phyloP scores from a whole-genome alignment of 2,888 invertebrate genomes.

The Hanleya hanleyi region DNA sequence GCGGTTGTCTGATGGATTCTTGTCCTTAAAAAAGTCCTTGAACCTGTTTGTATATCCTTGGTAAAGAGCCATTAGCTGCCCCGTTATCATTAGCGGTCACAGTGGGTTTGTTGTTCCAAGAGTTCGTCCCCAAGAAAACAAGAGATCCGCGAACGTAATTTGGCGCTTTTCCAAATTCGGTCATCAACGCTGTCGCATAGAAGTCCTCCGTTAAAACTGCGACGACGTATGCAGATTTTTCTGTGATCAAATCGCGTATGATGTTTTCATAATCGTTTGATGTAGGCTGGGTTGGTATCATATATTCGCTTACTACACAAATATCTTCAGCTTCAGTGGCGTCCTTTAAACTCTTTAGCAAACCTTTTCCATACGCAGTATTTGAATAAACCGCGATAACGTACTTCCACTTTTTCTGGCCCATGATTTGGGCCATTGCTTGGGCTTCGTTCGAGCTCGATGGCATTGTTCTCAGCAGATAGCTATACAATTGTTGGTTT shows the following conservation, averaged over 20 bases:
- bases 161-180: not conserved
- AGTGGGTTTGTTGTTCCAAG: not conserved
- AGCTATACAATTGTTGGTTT: slow-evolving; percentile 38
- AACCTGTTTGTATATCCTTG: slow-evolving; percentile 8
- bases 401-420: slow-evolving; percentile 62
- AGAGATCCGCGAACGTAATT: not conserved
- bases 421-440: slow-evolving; percentile 57
- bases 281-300: slow-evolving; percentile 2
- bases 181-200: not conserved
- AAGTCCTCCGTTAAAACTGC: slow-evolving; percentile 31
- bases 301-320: slow-evolving; percentile 44
- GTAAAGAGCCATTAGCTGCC: slow-evolving; percentile 14
- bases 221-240: slow-evolving; percentile 35
- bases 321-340: slow-evolving; percentile 25
- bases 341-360: slow-evolving; percentile 26
- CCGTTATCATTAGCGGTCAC: slow-evolving; percentile 5
- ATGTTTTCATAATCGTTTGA: slow-evolving; percentile 17
- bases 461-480: slow-evolving; percentile 57
- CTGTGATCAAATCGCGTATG: slow-evolving; percentile 21
- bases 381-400: slow-evolving; percentile 62
- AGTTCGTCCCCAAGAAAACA: not conserved
- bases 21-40: slow-evolving; percentile 22
- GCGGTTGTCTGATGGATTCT: slow-evolving; percentile 7
- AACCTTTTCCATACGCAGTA: slow-evolving; percentile 27
- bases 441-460: slow-evolving; percentile 46